Evolutionary conservation across 2,797 vertebrate genomes (phyloP), one percentile per base, ranked within the genome.

Genomic region (Apogon hyalosoma): DNA sequence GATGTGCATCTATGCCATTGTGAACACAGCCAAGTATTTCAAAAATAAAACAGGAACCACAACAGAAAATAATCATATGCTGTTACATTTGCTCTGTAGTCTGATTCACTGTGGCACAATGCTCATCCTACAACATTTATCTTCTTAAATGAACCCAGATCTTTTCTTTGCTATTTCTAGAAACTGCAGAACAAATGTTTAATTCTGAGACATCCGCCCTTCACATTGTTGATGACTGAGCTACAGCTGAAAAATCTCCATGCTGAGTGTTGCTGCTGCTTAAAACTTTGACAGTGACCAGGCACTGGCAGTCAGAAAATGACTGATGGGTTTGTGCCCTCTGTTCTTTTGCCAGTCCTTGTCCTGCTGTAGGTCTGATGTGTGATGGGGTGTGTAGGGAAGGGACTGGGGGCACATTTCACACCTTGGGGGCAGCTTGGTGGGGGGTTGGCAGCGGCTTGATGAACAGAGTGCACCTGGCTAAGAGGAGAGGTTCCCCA

Each of bases 391-490:
- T 72, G 36, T 90, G 78, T 48, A 55, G 36, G 56, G 62, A 86
- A 76, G 63, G 77, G 83, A 88, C 75, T 79, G 65, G 64, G 73
- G 76, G 80, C 76, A 82, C 79, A 86, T 87, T 88, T 92, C 83
- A 91, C 91, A 90, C 86, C 86, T 90, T 74, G 67, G 68, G 89
- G 89, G 87, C 85, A 88, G 67, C 85, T 80, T 60, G 41, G 81
- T 83, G 79, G 82, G 82, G 84, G 75, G 80, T 58, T 84, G 75
- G 82, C 77, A 80, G 61, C 14, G 19, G 59, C 58, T 75, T 82
- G 80, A 83, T 83, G 85, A 87, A 68, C 79, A 65, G 64, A 62
- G 73, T 85, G 74, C 88, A 91, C 89, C 86, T 92, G 90, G 88
- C 67, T 78, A 62, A 79, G 69, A 69, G 69, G 45, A 60, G 74